Conservation (phyloP, 2,888 invertebrate species). For the Zhuqinia jingwanae region DNA sequence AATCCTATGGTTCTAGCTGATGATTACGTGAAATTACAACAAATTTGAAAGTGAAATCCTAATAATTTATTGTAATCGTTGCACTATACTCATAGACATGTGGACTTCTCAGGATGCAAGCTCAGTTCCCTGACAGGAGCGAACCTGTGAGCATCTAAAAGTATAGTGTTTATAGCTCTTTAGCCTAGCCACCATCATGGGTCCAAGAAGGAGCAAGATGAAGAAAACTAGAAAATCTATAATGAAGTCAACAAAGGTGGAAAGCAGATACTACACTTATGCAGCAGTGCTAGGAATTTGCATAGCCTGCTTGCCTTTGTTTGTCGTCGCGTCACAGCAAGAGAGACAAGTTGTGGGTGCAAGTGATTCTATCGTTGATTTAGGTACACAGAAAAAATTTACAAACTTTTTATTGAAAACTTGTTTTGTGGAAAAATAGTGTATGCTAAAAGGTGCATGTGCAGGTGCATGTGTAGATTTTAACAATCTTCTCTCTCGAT, state of each 20-base stretch:
- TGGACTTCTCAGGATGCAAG: constrained; percentile 62
- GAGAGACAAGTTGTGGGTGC: constrained; percentile 30
- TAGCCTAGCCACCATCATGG: constrained; percentile 56
- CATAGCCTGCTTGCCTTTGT: constrained; percentile 61
- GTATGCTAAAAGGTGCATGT: too few relatives aligned
- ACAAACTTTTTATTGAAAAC: not conserved
- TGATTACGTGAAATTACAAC: constrained; percentile 73
- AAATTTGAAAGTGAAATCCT: constrained; percentile 74
- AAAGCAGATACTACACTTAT: constrained; percentile 50
- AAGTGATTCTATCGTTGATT: constrained; percentile 22
- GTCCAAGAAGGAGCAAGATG: constrained; percentile 58
- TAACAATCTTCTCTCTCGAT: too few relatives aligned
- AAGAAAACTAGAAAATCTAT: constrained; percentile 48
- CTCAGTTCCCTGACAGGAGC: constrained; percentile 69
- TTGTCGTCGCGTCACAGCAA: constrained; percentile 39
- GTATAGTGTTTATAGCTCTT: constrained; percentile 47
- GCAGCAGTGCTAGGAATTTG: constrained; percentile 62
- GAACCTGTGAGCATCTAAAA: constrained; percentile 64
- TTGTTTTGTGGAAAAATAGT: too few relatives aligned
- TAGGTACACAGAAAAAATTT: constrained; percentile 16
- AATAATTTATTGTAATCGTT: constrained; percentile 70
- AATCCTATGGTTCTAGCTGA: constrained; percentile 67
- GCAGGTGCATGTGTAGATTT: too few relatives aligned
- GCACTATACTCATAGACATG: constrained; percentile 53
- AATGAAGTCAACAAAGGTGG: constrained; percentile 45